Evolutionary conservation across 1,140 invertebrate species (phyloP).

Genomic region (Brevipalpus yothersi): DNA sequence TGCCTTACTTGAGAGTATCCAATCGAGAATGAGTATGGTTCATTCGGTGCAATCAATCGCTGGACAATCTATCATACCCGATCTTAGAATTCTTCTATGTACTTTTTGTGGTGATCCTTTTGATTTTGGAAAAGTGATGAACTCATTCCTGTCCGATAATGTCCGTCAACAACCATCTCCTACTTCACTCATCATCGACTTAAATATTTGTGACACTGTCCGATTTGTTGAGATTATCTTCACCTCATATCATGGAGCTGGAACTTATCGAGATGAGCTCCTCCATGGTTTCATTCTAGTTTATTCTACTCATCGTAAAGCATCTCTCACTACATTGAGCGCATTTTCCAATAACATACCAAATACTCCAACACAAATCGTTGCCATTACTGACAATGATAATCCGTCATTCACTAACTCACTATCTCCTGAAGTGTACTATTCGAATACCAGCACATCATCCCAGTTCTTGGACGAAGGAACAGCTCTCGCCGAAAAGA

Average conservation of each 20-base stretch:
- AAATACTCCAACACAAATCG: conserved; percentile 77
- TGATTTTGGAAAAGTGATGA: conserved; percentile 62
- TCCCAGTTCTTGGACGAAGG: conserved; percentile 77
- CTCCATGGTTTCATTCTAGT: conserved; percentile 89
- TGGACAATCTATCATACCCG: conserved; percentile 43
- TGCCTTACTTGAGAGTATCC: conserved; percentile 44
- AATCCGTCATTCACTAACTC: conserved; percentile 15
- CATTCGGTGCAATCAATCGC: conserved; percentile 37
- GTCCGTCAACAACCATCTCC: conserved; percentile 54
- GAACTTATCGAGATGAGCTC: conserved; percentile 66
- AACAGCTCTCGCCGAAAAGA: conserved; percentile 64
- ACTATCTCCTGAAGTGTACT: conserved; percentile 27
- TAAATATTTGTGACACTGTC: conserved; percentile 65
- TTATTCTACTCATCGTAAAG: conserved; percentile 81
- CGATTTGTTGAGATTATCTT: conserved; percentile 60
- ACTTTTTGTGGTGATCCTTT: conserved; percentile 91
- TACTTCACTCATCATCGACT: conserved; percentile 65
- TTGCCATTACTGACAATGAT: conserved; percentile 68
- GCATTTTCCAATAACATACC: conserved; percentile 83
- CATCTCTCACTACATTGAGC: conserved; percentile 70
- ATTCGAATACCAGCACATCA: conserved; percentile 50
- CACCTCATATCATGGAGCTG: conserved; percentile 81
- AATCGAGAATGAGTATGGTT: conserved; percentile 29
- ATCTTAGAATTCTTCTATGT: conserved; percentile 63
- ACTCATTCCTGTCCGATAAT: conserved; percentile 61